Evolutionary conservation across 2,797 vertebrate genomes (phyloP).

Genomic region (Menidia menidia): DNA sequence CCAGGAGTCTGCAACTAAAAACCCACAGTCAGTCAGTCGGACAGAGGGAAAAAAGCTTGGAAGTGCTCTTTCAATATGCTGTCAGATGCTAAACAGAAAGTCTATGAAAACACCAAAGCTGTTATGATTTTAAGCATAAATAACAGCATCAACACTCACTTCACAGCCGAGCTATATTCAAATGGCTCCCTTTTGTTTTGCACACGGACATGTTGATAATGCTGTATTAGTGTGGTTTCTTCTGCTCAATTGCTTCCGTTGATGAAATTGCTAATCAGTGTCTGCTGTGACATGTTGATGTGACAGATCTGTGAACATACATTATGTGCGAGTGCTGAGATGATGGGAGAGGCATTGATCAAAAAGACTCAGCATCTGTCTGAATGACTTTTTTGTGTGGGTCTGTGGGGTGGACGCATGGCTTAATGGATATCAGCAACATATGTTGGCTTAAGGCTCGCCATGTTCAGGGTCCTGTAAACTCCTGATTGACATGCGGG

Average conservation of each 20-base stretch:
- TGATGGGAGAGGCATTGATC: conserved; percentile 51
- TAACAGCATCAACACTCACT: conserved; percentile 34
- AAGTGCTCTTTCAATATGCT: conserved; percentile 67
- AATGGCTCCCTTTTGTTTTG: conserved; percentile 25
- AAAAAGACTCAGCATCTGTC: conserved; percentile 59
- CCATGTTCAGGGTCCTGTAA: conserved; percentile 61
- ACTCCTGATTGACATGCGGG: conserved; percentile 76
- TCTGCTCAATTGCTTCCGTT: conserved; percentile 58
- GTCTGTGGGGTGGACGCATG: not conserved
- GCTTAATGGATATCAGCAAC: conserved; percentile 50
- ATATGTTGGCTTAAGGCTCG: conserved; percentile 72
- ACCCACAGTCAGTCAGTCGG: conserved; percentile 76
- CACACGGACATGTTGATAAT: conserved; percentile 37
- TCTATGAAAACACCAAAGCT: conserved; percentile 67
- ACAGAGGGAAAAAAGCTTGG: conserved; percentile 69
- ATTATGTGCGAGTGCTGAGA: conserved; percentile 17
- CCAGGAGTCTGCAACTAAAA: conserved; percentile 78
- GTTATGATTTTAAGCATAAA: conserved; percentile 41
- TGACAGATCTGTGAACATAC: conserved; percentile 55
- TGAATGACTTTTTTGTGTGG: conserved; percentile 48
- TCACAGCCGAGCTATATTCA: conserved; percentile 42
- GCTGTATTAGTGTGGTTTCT: conserved; percentile 24
- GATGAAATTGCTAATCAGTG: conserved; percentile 73
- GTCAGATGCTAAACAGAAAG: conserved; percentile 71
- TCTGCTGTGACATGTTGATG: conserved; percentile 47